Conservation (phyloP, 2,888 invertebrate species). For the Eupithecia centaureata region DNA sequence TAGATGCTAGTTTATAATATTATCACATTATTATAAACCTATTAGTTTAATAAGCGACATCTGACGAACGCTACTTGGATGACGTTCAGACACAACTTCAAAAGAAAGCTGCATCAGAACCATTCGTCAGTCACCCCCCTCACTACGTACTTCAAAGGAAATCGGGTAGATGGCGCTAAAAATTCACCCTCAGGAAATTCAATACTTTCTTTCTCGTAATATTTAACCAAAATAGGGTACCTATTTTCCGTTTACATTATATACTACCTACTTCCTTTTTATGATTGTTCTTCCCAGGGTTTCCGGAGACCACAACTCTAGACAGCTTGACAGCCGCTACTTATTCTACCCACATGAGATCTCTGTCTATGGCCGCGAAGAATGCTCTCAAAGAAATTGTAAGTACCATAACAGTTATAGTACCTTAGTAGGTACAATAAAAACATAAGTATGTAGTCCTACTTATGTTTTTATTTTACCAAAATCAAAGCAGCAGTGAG, state of each 20-base stretch:
- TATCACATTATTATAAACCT: no score
- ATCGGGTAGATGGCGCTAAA: not conserved
- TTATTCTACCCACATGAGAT: slow-evolving; percentile 75
- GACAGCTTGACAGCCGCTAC: slow-evolving; percentile 80
- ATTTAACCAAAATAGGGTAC: no score
- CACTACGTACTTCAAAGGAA: not conserved
- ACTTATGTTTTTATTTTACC: no score
- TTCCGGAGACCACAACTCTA: slow-evolving; percentile 77
- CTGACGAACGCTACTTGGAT: not conserved
- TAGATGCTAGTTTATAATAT: no score
- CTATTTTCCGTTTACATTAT: slow-evolving; percentile 1
- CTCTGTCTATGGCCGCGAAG: slow-evolving; percentile 62
- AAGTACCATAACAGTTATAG: slow-evolving; percentile 48
- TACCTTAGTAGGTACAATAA: no score
- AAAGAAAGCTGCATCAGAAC: not conserved
- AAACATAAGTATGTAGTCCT: no score
- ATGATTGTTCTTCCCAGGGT: slow-evolving; percentile 65
- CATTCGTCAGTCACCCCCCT: not conserved
- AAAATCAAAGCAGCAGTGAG: no score
- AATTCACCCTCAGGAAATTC: not conserved
- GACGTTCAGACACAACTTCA: not conserved
- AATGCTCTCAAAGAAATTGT: slow-evolving; percentile 78
- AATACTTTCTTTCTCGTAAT: no score
- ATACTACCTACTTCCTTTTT: no score
- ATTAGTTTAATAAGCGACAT: no score